Evolutionary conservation across 2,113 vertebrate genomes (phyloP), one percentile per base, ranked within the genome.

Genomic region (Channa argus): DNA sequence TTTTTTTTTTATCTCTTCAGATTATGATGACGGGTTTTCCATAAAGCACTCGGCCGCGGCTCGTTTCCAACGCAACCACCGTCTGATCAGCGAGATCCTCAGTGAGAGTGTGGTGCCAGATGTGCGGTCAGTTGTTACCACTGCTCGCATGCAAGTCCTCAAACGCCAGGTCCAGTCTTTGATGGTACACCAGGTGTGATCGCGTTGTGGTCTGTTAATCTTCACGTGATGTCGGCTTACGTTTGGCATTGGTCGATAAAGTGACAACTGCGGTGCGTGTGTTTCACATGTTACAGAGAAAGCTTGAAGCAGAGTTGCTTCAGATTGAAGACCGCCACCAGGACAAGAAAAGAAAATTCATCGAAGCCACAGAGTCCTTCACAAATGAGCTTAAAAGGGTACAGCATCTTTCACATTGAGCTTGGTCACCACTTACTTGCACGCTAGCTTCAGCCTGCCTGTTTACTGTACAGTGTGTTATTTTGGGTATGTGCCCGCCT

Each of bases 271-370:
- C 43, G 33, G 49, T 72, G 74, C 44, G 51, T 67, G 24, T 71
- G 47, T 87, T 76, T 89, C 55, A 82, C 64, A 37, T 82, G 12
- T 72, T 80, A 34, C 92, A 99, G 98, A 95, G 97, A 76, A 99
- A 99, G 86, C 91, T 99, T 37, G 98, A 99, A 91, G 98, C 98
- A 2, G 98, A 99, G 89, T 90, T 99, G 34, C 95, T 99, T 82
- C 98, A 99, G 79, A 99, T 99, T 47, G 97, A 99, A 86, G 98
- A 99, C 71, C 94, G 98, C 52, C 98, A 99, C 91, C 97, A 98
- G 92, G 98, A 99, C 63, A 99, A 99, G 92, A 99, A 99, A 91
- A 95, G 98, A 80, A 97, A 98, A 79, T 99, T 99, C 86, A 93
- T 99, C 38, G 98, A 99, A 82, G 97, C 97, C 87, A 99, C 98